Conservation (phyloP, 2,888 invertebrate genomes). For the Archips xylosteana region DNA sequence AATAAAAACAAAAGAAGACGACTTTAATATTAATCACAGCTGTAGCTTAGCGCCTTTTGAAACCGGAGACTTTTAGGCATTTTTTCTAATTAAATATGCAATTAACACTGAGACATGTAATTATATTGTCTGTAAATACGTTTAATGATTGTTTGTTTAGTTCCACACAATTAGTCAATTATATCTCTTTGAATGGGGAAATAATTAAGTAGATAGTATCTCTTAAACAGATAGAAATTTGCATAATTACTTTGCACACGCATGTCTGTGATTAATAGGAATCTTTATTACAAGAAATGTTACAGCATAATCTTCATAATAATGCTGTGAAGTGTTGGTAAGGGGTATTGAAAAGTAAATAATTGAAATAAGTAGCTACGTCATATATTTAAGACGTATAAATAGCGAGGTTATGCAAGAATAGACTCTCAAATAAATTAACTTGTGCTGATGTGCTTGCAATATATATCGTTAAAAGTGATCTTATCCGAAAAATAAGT, state of each 20-base stretch:
- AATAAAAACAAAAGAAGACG: not conserved
- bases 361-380: not conserved
- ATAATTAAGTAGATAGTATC: slow-evolving; percentile 26
- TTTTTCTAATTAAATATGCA: not conserved
- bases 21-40: not conserved
- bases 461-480: no score
- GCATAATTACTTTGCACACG: slow-evolving; percentile 31
- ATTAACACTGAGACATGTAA: not conserved
- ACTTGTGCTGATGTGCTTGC: no score
- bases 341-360: not conserved
- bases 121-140: not conserved
- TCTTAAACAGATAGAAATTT: slow-evolving; percentile 19
- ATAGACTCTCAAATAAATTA: no score
- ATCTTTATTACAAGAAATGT: not conserved
- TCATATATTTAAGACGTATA: not conserved
- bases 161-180: slow-evolving; percentile 12
- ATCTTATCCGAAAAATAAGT: no score
- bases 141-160: not conserved
- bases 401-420: no score
- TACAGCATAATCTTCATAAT: not conserved
- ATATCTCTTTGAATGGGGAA: slow-evolving; percentile 22
- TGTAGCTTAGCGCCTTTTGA: no score
- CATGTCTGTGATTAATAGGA: slow-evolving; percentile 1
- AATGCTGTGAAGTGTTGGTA: not conserved
- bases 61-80: not conserved